Base-by-base conservation (phyloP, 2,888 invertebrate species). In the Phortica magna region DNA sequence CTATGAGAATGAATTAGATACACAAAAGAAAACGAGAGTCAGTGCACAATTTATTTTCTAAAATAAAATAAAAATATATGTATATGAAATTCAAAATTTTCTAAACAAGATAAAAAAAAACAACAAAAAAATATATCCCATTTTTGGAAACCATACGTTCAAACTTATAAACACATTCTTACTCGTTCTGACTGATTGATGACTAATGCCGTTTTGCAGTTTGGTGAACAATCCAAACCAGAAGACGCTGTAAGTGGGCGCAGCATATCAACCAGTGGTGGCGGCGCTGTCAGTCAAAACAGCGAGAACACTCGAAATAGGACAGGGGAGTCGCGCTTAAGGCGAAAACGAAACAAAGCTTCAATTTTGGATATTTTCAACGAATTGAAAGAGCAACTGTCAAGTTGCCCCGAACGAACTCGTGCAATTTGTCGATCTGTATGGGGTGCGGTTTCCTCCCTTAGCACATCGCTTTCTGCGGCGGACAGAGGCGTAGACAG, bases 381-480 rank as follows among this genome's bases (percentile, higher is more conserved):
- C 86, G 90, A 88, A 83, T 80, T 92, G 78, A 91, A 89, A 88
- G 91, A 90, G 91, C 91, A 92, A 92, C 91, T 92, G 79, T 89
- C 90, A 86, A 91, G 91, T 92, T 91, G 91, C 91, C 91, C 91
- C 80, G 90, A 91, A 84, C 91, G 90, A 83, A 88, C 90, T 77
- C 85, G 88, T 73, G 83, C 85, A 79, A 85, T 91, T 80, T 91
- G 90, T 81, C 90, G 90, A 82, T 87, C 90, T 90, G 90, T 90
- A 85, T 89, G 89, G 89, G 90, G 89, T 81, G 89, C 89, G 76
- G 89, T 90, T 61, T 88, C 90, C 76, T 88, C 90, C 83, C 84
- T 89, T 82, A 89, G 88, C 85, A 88, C 88, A 86, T 88, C 89
- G 84, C 88, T 90, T 75, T 83, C 84, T 74, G 87, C 82, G 79